Evolutionary conservation across 2,797 vertebrate genomes (phyloP).

Genomic region (Calcarius lapponicus): DNA sequence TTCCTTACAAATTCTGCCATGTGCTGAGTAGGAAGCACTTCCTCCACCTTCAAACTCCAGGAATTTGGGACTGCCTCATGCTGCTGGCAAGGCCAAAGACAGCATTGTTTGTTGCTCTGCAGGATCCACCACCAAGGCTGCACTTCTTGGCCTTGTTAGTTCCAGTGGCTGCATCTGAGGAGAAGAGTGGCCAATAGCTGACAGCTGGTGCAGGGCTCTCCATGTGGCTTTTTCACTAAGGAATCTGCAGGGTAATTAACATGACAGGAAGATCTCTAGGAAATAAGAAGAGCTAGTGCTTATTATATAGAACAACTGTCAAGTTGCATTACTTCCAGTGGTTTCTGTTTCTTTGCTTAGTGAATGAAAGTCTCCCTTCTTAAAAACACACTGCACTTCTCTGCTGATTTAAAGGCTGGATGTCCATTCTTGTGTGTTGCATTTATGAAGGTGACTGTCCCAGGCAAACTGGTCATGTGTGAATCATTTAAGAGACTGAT

Average conservation of each 20-base stretch:
- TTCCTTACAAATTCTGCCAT: background rate
- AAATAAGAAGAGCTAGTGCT: conserved; percentile 14
- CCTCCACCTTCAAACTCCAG: background rate
- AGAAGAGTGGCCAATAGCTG: conserved; percentile 44
- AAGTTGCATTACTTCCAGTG: conserved; percentile 39
- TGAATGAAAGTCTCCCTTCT: background rate
- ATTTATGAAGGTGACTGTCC: conserved; percentile 16
- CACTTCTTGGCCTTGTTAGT: background rate
- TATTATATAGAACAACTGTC: conserved; percentile 40
- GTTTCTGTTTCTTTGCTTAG: conserved; percentile 9
- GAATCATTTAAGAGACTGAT: background rate
- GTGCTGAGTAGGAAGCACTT: background rate
- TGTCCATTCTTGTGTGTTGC: background rate
- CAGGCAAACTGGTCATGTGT: background rate
- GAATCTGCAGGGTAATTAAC: conserved; percentile 56
- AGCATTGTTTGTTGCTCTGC: background rate
- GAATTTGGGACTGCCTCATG: background rate
- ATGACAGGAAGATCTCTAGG: conserved; percentile 50
- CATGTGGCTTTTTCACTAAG: conserved; percentile 32
- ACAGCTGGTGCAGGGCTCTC: conserved; percentile 31
- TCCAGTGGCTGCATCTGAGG: conserved; percentile 33
- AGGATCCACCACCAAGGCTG: background rate
- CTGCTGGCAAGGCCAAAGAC: background rate
- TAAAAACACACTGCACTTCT: background rate
- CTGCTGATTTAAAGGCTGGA: background rate